phyloP scores from a whole-genome alignment of 2,113 vertebrate species.

The Mastomys coucha region DNA sequence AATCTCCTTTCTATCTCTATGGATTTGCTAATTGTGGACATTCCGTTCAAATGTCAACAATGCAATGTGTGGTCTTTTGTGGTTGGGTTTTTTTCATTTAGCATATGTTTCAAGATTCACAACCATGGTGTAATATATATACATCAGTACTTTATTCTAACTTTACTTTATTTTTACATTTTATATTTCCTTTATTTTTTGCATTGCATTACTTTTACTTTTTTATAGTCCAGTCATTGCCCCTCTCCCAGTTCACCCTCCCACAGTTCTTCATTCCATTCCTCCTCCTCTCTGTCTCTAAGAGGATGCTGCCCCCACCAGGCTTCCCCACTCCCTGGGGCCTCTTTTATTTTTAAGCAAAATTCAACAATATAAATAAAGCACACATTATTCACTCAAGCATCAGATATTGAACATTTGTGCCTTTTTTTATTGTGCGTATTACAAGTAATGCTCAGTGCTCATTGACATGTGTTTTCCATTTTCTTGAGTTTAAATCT shows the following conservation, averaged over 20 bases:
- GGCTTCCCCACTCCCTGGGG: too few relatives aligned
- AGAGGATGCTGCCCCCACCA: too few relatives aligned
- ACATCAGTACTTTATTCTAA: not conserved
- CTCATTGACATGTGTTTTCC: not conserved
- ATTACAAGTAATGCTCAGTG: constrained; percentile 31
- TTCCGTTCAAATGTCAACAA: not conserved
- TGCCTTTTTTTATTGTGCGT: not conserved
- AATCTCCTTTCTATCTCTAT: not conserved
- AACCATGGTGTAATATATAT: not conserved
- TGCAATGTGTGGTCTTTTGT: not conserved
- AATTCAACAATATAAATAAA: not conserved
- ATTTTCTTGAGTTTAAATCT: constrained; percentile 11
- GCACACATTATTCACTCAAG: not conserved
- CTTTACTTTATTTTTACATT: not conserved
- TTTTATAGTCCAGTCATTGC: too few relatives aligned
- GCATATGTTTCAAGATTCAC: not conserved
- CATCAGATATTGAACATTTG: not conserved
- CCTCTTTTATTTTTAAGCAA: not conserved
- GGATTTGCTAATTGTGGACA: constrained; percentile 26
- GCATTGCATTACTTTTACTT: too few relatives aligned
- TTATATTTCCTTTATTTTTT: too few relatives aligned
- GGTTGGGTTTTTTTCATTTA: not conserved
- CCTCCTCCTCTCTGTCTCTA: too few relatives aligned
- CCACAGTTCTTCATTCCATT: too few relatives aligned
- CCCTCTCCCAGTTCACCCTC: too few relatives aligned